Conservation (phyloP, 53 echinoderm and acorn worm species). For the Luidia sarsii region DNA sequence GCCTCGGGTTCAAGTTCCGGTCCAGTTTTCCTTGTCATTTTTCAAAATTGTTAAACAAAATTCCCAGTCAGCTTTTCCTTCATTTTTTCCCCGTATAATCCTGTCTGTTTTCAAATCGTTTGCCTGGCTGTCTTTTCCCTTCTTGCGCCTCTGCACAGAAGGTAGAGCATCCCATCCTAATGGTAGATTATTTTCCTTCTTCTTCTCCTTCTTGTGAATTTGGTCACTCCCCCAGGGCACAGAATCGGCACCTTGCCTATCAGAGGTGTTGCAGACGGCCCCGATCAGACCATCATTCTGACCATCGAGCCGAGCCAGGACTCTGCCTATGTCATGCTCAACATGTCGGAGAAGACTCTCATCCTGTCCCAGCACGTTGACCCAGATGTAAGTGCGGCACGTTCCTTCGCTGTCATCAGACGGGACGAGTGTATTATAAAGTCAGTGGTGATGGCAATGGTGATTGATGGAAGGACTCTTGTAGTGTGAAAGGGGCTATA, state of each 20-base stretch:
- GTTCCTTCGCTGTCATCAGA: too few species aligned
- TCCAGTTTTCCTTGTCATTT: too few species aligned
- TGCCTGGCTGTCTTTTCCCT: too few species aligned
- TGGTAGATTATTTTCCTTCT: background rate
- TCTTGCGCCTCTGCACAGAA: too few species aligned
- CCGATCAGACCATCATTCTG: conserved; percentile 26
- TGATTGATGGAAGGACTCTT: too few species aligned
- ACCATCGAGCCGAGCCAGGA: background rate
- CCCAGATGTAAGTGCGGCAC: conserved; percentile 61
- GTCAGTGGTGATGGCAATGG: too few species aligned
- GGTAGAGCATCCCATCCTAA: background rate
- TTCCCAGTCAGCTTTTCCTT: background rate
- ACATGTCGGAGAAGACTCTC: conserved; percentile 43
- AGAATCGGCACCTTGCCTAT: conserved; percentile 29
- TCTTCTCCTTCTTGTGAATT: background rate
- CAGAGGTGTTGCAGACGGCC: conserved; percentile 12
- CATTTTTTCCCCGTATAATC: background rate
- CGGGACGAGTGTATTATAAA: too few species aligned
- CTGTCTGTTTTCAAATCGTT: too few species aligned
- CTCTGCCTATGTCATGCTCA: conserved; percentile 12
- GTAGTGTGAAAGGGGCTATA: too few species aligned
- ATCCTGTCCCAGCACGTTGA: conserved; percentile 38
- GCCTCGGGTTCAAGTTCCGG: too few species aligned
- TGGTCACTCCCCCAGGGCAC: conserved; percentile 30
- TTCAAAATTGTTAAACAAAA: background rate